Evolutionary conservation across 1,140 invertebrate genomes (phyloP).

Genomic region (Drosophila littoralis): DNA sequence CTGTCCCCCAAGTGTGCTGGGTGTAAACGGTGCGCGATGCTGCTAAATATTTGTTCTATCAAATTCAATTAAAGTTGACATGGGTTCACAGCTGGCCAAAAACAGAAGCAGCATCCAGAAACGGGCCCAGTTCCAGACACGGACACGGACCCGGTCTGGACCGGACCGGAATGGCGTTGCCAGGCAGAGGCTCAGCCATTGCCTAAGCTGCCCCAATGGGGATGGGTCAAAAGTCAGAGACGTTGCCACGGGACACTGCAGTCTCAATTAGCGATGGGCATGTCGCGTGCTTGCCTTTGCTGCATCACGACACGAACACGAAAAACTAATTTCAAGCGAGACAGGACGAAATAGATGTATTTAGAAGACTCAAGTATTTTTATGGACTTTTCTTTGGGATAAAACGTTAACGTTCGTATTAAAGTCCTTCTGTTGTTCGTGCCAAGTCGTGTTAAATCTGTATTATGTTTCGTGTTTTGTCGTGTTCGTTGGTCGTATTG

Average conservation of each 20-base stretch:
- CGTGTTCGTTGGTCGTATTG: not conserved
- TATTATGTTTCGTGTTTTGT: not conserved
- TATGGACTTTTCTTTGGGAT: too few relatives aligned
- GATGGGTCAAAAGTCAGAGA: constrained; percentile 25
- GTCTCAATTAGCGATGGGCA: constrained; percentile 15
- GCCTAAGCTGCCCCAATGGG: constrained; percentile 35
- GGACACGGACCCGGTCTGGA: not conserved
- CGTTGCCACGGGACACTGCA: constrained; percentile 17
- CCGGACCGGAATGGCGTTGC: not conserved
- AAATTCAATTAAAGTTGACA: constrained; percentile 82
- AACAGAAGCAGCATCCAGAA: constrained; percentile 3
- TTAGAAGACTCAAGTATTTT: too few relatives aligned
- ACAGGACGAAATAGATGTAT: too few relatives aligned
- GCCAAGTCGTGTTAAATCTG: too few relatives aligned
- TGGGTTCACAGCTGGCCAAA: constrained; percentile 66
- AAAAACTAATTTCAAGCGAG: too few relatives aligned
- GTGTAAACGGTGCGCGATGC: constrained; percentile 60
- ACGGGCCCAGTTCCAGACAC: not conserved
- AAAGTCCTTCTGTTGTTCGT: too few relatives aligned
- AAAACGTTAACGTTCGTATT: too few relatives aligned
- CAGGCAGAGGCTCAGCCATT: constrained; percentile 19
- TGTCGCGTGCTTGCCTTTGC: not conserved
- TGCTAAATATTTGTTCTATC: constrained; percentile 79
- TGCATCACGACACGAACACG: too few relatives aligned
- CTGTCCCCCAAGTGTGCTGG: constrained; percentile 23